Evolutionary conservation across 2,888 invertebrate genomes (phyloP), one percentile per base, ranked within the genome.

Genomic region (Sesia apiformis): DNA sequence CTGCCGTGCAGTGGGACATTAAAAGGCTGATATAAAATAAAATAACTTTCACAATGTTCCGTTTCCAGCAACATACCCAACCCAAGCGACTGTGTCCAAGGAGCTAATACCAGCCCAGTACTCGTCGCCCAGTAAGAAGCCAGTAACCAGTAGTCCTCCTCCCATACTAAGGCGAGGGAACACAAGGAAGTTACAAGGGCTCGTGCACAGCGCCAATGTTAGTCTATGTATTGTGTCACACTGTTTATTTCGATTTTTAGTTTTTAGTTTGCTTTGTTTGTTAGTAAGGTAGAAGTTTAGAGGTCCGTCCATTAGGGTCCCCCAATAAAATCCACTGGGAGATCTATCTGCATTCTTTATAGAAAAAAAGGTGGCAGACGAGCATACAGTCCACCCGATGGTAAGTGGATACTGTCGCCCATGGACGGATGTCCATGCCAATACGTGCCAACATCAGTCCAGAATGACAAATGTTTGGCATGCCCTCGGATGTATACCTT

Each of bases 81-180:
- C 85, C 3, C 78, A 81, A 59, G 57, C 87, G 58, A 89, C 88
- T 49, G 62, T 85, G 2, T 61, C 70, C 0, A 78, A 79, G 49
- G 84, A 84, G 61, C 79, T 82, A 0, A 79, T 83, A 0, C 82
- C 84, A 0, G 76, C 84, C 0, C 77, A 82, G n/a, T 86, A 81
- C 60, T 60, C 68, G 0, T 84, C 86, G 0, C 86, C 86, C 0
- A 74, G 71, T 64, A 83, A 81, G 65, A 80, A 79, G 8, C 53
- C 58, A 0, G 23, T 62, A 0, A 82, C 81, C 3, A 66, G 68
- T 0, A 81, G 69, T 57, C 81, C 80, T 7, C 87, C 90, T 0
- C 90, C 90, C 0, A 90, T 89, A 0, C 90, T 90, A 54, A 63
- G 90, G 7, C 63, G 90, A 55, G 66, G 86, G 38, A 81, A 78